Evolutionary conservation across 2,797 vertebrate species (phyloP).

Genomic region (Lutjanus campechanus): DNA sequence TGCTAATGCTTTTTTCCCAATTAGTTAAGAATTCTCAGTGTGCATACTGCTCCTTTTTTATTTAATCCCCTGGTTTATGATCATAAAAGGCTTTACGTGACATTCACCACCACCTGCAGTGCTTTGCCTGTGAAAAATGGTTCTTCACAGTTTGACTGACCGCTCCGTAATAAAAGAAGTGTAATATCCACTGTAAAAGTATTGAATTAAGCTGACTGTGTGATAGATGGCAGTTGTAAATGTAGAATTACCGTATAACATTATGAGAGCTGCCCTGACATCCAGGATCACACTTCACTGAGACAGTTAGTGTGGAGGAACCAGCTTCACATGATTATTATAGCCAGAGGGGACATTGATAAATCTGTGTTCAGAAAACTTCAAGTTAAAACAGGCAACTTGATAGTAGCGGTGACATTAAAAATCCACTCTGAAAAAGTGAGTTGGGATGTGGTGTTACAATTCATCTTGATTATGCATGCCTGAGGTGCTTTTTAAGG

Average conservation of each 20-base stretch:
- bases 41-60: not conserved
- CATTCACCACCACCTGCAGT: not conserved
- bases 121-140: not conserved
- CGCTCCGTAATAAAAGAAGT: slow-evolving; percentile 5
- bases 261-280: slow-evolving; percentile 14
- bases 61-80: not conserved
- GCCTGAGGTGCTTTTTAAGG: slow-evolving; percentile 2
- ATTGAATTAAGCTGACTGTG: slow-evolving; percentile 1
- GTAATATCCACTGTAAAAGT: not conserved
- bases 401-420: slow-evolving; percentile 4
- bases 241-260: slow-evolving; percentile 5
- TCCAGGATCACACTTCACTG: not conserved
- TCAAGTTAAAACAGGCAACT: slow-evolving; percentile 17
- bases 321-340: slow-evolving; percentile 11
- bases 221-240: slow-evolving; percentile 36
- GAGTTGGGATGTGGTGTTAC: slow-evolving; percentile 1
- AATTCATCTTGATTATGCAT: slow-evolving; percentile 5
- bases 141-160: not conserved
- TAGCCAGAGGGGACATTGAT: slow-evolving; percentile 2
- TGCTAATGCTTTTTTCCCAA: not conserved
- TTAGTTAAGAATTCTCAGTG: not conserved
- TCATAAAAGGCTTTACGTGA: slow-evolving; percentile 3
- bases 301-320: slow-evolving; percentile 1
- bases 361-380: slow-evolving; percentile 18
- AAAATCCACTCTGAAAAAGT: slow-evolving; percentile 1